Conservation (phyloP, 2,113 vertebrate species). For the Galemys pyrenaicus region DNA sequence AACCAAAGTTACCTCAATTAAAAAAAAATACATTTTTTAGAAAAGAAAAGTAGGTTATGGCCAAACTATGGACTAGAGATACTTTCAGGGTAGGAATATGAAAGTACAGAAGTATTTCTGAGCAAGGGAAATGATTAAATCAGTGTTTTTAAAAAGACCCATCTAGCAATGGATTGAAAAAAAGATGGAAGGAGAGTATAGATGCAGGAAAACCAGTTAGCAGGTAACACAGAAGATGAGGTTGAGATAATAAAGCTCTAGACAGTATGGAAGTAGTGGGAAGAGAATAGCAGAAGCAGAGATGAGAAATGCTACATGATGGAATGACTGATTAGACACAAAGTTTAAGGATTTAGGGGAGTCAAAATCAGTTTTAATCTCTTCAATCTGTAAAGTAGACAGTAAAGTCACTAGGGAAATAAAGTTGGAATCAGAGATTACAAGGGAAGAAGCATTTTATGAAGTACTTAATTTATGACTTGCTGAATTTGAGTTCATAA, state of each 20-base stretch:
- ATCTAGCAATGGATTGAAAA: background rate
- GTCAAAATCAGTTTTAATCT: constrained; percentile 18
- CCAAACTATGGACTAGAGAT: background rate
- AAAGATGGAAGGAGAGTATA: background rate
- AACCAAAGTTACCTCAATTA: too few relatives aligned
- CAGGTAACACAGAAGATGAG: background rate
- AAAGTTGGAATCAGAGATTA: background rate
- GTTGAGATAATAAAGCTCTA: background rate
- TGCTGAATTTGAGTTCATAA: background rate
- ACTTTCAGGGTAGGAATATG: background rate
- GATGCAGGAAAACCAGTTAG: background rate
- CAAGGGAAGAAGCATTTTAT: background rate
- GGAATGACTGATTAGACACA: background rate
- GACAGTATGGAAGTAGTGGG: background rate
- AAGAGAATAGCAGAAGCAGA: background rate
- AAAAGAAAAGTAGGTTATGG: background rate
- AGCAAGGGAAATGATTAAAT: background rate
- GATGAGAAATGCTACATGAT: background rate
- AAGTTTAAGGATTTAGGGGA: background rate
- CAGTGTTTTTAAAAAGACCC: background rate
- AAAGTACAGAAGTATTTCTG: background rate
- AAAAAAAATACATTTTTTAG: too few relatives aligned
- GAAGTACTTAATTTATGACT: background rate
- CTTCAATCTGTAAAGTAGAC: constrained; percentile 1
- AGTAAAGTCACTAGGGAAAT: background rate